These are phyloP conservation scores for Mus pahari DNA, from an alignment of 2,113 vertebrate species.

Conservation along the genomic window DNA sequence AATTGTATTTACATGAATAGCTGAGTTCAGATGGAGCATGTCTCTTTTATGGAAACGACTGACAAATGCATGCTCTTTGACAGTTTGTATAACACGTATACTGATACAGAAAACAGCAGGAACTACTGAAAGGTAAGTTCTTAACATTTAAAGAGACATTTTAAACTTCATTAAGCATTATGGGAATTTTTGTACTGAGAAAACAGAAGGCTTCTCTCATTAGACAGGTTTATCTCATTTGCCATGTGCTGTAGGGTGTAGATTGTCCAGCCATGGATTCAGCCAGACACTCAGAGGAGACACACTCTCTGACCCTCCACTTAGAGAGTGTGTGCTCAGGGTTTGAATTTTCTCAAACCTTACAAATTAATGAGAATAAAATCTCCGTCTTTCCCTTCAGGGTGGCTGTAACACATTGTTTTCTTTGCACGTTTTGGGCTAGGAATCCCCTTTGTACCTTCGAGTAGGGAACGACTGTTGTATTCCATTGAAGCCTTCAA, in stretches of 20 bases:
- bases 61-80: background rate
- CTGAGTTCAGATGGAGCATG: background rate
- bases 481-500: background rate
- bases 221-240: background rate
- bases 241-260: background rate
- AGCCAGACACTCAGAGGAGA: background rate
- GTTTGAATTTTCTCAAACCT: slow-evolving; percentile 48
- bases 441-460: background rate
- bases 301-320: background rate
- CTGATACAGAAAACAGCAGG: slow-evolving; percentile 4
- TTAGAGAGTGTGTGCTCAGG: slow-evolving; percentile 41
- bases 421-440: background rate
- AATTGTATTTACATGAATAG: background rate
- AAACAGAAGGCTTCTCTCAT: background rate
- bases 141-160: background rate
- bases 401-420: slow-evolving; percentile 6
- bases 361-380: slow-evolving; percentile 28
- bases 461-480: background rate
- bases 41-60: background rate
- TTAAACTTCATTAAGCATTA: background rate
- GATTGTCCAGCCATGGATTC: background rate
- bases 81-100: background rate
- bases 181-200: slow-evolving; percentile 20
- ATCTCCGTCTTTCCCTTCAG: background rate
- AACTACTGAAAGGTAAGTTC: slow-evolving; percentile 39